Percentiles rank a stretch among this genome's conserved stretches.
These are phyloP conservation scores for Thyatira batis DNA, from an alignment of 2,888 invertebrate species.

Conservation along the genomic window DNA sequence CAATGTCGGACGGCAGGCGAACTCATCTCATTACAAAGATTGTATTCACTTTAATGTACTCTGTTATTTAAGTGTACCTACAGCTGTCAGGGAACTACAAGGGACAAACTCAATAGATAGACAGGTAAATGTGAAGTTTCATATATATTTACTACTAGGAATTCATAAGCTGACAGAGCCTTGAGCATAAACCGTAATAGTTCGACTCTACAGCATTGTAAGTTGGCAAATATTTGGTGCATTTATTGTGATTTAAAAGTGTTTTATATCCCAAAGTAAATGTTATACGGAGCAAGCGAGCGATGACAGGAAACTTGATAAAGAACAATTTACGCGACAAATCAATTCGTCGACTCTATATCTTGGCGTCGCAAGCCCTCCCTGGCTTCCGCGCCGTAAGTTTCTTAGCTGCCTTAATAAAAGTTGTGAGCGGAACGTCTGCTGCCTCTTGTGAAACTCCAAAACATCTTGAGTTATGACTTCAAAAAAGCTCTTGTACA, in stretches of 20 bases:
- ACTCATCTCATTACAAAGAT: constrained; percentile 32
- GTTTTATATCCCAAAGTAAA: neutral
- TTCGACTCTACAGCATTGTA: too few relatives aligned
- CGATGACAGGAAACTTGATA: neutral
- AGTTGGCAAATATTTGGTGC: too few relatives aligned
- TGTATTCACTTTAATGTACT: constrained; percentile 28
- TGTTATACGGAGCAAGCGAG: neutral
- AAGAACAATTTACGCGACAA: neutral
- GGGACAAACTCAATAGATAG: neutral
- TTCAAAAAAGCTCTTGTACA: neutral
- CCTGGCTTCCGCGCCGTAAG: neutral
- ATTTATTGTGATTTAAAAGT: neutral
- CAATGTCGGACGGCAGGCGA: constrained; percentile 15
- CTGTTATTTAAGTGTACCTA: neutral
- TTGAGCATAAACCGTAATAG: too few relatives aligned
- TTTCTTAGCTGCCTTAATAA: neutral
- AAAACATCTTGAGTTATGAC: neutral
- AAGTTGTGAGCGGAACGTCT: neutral
- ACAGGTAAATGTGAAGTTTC: too few relatives aligned
- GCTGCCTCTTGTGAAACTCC: neutral
- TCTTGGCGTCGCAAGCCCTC: neutral
- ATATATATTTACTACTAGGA: too few relatives aligned
- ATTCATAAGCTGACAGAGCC: neutral
- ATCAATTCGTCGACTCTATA: neutral
- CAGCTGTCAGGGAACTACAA: neutral